These are phyloP conservation scores for Pyrocoelia pectoralis DNA, from an alignment of 2,888 invertebrate species.

Conservation along the genomic window DNA sequence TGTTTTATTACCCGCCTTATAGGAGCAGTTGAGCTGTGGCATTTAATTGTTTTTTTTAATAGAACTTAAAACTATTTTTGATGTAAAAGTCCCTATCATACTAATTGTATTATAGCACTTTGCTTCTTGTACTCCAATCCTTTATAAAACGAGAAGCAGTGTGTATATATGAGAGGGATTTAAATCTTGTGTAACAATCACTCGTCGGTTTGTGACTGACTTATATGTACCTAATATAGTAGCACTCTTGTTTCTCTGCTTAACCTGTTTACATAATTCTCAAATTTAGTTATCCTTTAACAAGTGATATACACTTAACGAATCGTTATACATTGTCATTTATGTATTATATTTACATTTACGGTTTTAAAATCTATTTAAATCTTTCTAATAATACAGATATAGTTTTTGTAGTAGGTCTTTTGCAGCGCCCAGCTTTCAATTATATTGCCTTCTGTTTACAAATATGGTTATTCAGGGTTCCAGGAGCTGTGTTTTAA, in stretches of 20 bases:
- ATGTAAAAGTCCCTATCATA: constrained; percentile 46
- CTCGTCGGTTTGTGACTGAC: constrained; percentile 30
- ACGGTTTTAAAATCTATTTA: constrained; percentile 44
- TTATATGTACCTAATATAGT: constrained; percentile 37
- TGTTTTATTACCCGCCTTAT: constrained; percentile 52
- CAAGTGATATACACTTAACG: constrained; percentile 24
- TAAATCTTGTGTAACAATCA: constrained; percentile 55
- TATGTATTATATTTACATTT: constrained; percentile 54
- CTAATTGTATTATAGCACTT: background rate
- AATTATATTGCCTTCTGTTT: constrained; percentile 52
- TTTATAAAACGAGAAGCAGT: background rate
- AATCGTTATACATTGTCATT: constrained; percentile 41
- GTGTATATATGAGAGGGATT: constrained; percentile 41
- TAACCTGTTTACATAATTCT: constrained; percentile 49
- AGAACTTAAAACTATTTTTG: constrained; percentile 54
- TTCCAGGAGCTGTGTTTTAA: constrained; percentile 63
- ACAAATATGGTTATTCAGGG: constrained; percentile 62
- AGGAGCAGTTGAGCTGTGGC: constrained; percentile 57
- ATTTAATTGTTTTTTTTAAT: constrained; percentile 55
- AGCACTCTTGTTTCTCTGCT: constrained; percentile 60
- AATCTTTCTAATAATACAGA: constrained; percentile 43
- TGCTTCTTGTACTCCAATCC: constrained; percentile 6
- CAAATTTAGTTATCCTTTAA: constrained; percentile 20
- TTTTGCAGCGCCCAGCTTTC: constrained; percentile 38
- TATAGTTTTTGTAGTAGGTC: constrained; percentile 31